Evolutionary conservation across 1,140 invertebrate genomes (phyloP).

Genomic region (Diachasmimorpha longicaudata): DNA sequence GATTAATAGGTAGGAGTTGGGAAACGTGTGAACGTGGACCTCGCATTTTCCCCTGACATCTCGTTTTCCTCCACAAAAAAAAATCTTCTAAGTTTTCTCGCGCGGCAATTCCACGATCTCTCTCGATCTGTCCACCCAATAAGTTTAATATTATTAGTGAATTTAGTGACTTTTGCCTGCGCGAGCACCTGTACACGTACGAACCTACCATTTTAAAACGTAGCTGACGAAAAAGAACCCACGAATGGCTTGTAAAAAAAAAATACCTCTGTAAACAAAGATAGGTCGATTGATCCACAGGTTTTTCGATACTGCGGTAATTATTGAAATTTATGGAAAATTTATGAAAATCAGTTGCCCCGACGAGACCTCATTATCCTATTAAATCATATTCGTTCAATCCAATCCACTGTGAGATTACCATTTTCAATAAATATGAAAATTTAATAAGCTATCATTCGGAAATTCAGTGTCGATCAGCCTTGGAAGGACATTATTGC

Average conservation of each 20-base stretch:
- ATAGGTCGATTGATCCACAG: constrained; percentile 20
- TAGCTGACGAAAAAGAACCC: not conserved
- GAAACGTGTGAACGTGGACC: not conserved
- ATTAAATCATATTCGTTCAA: not conserved
- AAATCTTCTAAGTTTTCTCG: not conserved
- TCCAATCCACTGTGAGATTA: not conserved
- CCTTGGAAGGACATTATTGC: constrained; percentile 53
- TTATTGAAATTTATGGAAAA: not conserved
- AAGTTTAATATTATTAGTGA: not conserved
- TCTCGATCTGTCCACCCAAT: not conserved
- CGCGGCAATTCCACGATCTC: not conserved
- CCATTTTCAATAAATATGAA: not conserved
- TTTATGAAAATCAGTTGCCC: not conserved
- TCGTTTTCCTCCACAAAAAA: not conserved
- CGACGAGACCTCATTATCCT: not conserved
- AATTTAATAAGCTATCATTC: not conserved
- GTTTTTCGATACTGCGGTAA: not conserved
- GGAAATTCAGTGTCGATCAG: constrained; percentile 34
- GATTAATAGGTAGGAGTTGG: not conserved
- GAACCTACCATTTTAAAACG: constrained; percentile 1
- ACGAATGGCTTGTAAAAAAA: not conserved
- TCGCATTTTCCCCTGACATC: not conserved
- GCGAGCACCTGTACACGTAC: constrained; percentile 18
- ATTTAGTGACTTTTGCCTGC: constrained; percentile 9
- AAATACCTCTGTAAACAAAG: constrained; percentile 12